phyloP scores from a whole-genome alignment of 2,113 vertebrate species.

The Propithecus coquereli region DNA sequence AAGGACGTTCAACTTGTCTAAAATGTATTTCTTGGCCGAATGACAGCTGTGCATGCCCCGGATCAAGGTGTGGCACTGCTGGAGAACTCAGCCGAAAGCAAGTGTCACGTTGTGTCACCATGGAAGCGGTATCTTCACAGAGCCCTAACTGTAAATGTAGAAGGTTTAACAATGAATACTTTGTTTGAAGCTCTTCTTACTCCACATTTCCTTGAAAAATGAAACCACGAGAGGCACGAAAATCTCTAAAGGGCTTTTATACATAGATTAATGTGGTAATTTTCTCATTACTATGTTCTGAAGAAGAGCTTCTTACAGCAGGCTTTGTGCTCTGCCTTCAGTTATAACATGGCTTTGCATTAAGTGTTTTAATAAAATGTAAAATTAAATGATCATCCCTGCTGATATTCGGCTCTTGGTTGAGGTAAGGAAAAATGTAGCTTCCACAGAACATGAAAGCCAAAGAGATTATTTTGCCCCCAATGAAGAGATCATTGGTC shows the following conservation, averaged over 20 bases:
- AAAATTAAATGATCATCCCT: constrained; percentile 82
- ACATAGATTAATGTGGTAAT: constrained; percentile 85
- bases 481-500: constrained; percentile 66
- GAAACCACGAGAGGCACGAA: constrained; percentile 73
- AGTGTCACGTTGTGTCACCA: background rate
- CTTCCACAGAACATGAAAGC: constrained; percentile 51
- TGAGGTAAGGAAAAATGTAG: constrained; percentile 68
- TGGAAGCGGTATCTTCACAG: constrained; percentile 33
- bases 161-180: constrained; percentile 72
- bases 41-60: background rate
- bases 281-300: constrained; percentile 79
- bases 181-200: constrained; percentile 62
- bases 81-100: background rate
- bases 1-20: background rate
- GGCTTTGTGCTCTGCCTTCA: constrained; percentile 71
- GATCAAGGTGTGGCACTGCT: background rate
- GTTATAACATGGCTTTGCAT: constrained; percentile 78
- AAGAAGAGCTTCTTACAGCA: constrained; percentile 74
- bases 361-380: constrained; percentile 82
- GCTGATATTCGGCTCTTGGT: constrained; percentile 73
- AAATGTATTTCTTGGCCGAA: background rate
- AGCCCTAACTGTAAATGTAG: constrained; percentile 48
- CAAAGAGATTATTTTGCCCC: constrained; percentile 24
- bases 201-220: constrained; percentile 66
- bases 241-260: constrained; percentile 80